Evolutionary conservation across 2,888 invertebrate genomes (phyloP), one percentile per base, ranked within the genome.

Genomic region (Ectobius pallidus): DNA sequence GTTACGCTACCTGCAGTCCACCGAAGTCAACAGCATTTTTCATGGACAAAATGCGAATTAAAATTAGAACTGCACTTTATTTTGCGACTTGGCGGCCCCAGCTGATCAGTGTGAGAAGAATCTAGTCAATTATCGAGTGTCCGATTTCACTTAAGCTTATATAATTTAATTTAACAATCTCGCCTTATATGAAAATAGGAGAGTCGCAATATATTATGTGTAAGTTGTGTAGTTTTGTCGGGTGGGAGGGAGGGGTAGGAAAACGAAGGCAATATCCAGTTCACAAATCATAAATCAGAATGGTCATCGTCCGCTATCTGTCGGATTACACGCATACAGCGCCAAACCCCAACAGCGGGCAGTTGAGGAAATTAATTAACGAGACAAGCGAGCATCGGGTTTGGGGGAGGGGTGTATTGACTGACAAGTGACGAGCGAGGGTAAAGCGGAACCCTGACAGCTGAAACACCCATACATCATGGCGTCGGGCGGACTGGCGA

Each of bases 401-500:
- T 20, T 14, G 18, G 55, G 42, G 39, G 44, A 30, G 30, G 34
- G 52, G 39, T 39, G 65, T 34, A 69, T 63, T 74, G 74, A 74
- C 72, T 72, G 74, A 74, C 74, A 74, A 46, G 72, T 74, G 74
- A 72, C 68, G 74, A 70, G 74, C 71, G 67, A 44, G 69, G 32
- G 72, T 70, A 46, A 70, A 68, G 68, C 72, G 70, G 61, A 68
- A 70, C 67, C 46, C 58, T 72, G 74, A 74, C 74, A 73, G 74
- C 69, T 72, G 52, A 71, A 69, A 72, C 69, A 55, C 72, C 70
- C 72, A 74, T 74, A 74, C 72, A 74, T 74, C 74, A 74, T 72
- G 70, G 68, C 34, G 62, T 22, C 25, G 22, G 14, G 52, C 52
- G 25, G 49, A 11, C 49, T 22, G 22, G 9, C 49, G 20, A 25